Evolutionary conservation across 2,888 invertebrate genomes (phyloP), one percentile per base, ranked within the genome.

Genomic region (Andrena praecox): DNA sequence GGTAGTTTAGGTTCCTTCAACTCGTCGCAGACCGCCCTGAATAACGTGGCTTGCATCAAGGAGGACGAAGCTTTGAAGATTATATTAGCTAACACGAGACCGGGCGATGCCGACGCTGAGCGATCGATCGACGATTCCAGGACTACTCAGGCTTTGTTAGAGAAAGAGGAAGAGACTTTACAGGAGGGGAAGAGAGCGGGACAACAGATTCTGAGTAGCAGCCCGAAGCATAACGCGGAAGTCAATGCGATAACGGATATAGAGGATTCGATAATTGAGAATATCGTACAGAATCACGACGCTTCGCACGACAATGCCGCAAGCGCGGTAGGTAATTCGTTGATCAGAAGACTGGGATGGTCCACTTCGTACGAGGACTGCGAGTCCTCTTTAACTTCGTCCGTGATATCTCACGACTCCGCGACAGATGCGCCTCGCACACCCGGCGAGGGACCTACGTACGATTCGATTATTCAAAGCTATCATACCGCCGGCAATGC

Each of bases 21-120:
- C 72, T 93, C 93, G 1, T 93, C 93, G 0, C 91, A 91, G 20
- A 90, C 90, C n/a, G 88, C 90, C 52, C 86, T 92, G 5, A 93
- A 93, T 75, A 93, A 91, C 67, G 74, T 91, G 12, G 74, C 82
- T 33, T 74, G 76, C 16, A 92, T 97, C 5, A 96, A 96, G 91
- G 96, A 97, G 93, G 97, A 97, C 91, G 97, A 97, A 92, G 96
- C 96, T 29, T 93, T 97, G 52, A 95, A 96, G 92, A 96, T 96
- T 56, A 97, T 97, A 87, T 94, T 97, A 60, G 75, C 77, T 24
- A 78, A 82, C n/a, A 75, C 77, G 3, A 72, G 73, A 33, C 10
- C 85, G 10, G 60, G 50, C 16, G 59, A 70, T 31, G 42, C 42
- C 8, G 35, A 12, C 16, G 7, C 35, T 1, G 48, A 56, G 35